Evolutionary conservation across 2,797 vertebrate species (phyloP).

Genomic region (Sebastes matsubarae): DNA sequence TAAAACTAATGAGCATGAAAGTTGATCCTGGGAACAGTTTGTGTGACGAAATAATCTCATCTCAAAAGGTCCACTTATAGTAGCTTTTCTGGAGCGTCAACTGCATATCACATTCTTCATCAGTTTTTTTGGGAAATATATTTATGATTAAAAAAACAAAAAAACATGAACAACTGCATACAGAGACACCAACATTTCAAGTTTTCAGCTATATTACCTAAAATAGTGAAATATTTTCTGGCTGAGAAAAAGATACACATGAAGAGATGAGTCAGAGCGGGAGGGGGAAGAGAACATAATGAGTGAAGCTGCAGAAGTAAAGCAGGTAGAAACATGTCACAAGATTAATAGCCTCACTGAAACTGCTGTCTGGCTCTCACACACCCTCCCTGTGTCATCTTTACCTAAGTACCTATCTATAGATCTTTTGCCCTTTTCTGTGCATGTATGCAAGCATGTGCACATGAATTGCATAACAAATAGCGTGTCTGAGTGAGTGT

Average conservation of each 20-base stretch:
- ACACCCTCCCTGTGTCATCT: conserved; percentile 16
- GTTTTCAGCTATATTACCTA: neutral
- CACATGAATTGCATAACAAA: neutral
- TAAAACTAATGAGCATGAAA: neutral
- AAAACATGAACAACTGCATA: neutral
- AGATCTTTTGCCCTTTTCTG: neutral
- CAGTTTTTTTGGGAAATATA: neutral
- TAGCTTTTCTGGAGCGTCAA: neutral
- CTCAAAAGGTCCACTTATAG: neutral
- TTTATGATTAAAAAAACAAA: neutral
- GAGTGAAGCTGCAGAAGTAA: conserved; percentile 17
- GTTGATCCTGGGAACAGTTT: neutral
- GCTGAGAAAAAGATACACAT: neutral
- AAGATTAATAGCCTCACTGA: conserved; percentile 42
- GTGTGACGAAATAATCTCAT: neutral
- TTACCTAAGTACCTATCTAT: neutral
- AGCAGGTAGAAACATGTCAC: conserved; percentile 70
- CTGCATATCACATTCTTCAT: neutral
- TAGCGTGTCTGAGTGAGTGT: neutral
- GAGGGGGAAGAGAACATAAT: neutral
- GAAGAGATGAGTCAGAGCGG: neutral
- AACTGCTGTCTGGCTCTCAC: conserved; percentile 28
- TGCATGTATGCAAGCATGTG: neutral
- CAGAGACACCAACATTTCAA: neutral
- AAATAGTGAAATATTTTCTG: neutral